These are phyloP conservation scores for Anas bernieri DNA, from an alignment of 2,797 vertebrate species.

Conservation along the genomic window DNA sequence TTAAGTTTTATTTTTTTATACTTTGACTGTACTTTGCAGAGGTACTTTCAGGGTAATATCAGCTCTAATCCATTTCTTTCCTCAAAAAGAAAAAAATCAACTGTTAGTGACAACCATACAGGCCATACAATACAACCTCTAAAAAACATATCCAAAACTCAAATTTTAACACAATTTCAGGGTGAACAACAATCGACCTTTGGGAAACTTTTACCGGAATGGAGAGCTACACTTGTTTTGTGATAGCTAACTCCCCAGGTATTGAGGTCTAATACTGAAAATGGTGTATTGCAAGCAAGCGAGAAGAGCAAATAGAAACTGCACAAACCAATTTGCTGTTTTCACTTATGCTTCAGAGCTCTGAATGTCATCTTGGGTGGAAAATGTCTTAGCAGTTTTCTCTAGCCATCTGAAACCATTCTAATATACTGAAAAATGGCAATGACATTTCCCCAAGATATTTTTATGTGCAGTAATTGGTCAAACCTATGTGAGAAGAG, in stretches of 20 bases:
- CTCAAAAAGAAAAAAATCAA: not conserved
- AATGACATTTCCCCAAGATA: conserved; percentile 48
- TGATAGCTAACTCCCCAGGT: conserved; percentile 17
- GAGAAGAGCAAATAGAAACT: conserved; percentile 51
- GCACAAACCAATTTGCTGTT: conserved; percentile 48
- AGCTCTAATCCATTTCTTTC: not conserved
- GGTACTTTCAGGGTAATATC: not conserved
- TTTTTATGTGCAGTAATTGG: not conserved
- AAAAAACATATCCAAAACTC: not conserved
- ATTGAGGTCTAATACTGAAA: conserved; percentile 21
- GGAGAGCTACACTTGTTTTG: conserved; percentile 4
- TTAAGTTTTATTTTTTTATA: not conserved
- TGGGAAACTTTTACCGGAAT: not conserved
- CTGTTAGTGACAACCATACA: not conserved
- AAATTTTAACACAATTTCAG: not conserved
- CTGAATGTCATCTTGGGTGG: conserved; percentile 49
- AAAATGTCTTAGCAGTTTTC: conserved; percentile 52
- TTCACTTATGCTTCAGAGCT: conserved; percentile 55
- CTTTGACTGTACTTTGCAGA: not conserved
- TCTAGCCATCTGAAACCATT: conserved; percentile 48
- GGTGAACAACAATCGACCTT: not conserved
- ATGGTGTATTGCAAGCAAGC: not conserved
- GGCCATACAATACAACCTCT: not conserved
- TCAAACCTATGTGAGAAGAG: not conserved
- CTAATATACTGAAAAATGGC: conserved; percentile 42